phyloP scores from a whole-genome alignment of 2,888 invertebrate genomes.

The Gryllus longicercus region DNA sequence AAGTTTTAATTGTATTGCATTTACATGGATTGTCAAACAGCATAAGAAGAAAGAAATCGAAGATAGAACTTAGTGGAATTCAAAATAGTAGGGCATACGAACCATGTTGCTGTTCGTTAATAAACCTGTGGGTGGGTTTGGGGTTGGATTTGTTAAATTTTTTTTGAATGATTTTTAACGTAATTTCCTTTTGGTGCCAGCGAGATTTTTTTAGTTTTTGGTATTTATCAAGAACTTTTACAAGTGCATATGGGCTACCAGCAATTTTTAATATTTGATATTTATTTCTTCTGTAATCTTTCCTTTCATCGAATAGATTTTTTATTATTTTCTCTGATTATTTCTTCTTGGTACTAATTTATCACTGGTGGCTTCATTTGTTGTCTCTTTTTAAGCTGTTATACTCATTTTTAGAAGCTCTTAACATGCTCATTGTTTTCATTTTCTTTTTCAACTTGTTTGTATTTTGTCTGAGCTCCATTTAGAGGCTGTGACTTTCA shows the following conservation, averaged over 20 bases:
- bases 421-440: too few species aligned
- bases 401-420: background rate
- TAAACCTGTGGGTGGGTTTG: background rate
- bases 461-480: constrained; percentile 4
- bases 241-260: background rate
- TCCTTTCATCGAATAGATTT: background rate
- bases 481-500: background rate
- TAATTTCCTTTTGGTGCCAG: background rate
- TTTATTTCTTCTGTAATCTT: background rate
- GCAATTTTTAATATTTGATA: background rate
- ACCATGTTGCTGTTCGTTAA: too few species aligned
- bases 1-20: background rate
- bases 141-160: background rate
- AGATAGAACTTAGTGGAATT: too few species aligned
- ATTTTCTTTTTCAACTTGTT: background rate
- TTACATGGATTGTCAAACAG: background rate
- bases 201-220: background rate
- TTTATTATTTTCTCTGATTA: background rate
- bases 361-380: background rate
- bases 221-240: background rate
- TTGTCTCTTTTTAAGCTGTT: background rate
- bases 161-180: background rate
- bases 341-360: background rate
- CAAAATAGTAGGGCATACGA: too few species aligned
- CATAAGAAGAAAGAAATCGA: too few species aligned